Evolutionary conservation across 2,888 invertebrate species (phyloP), one percentile per base, ranked within the genome.

Genomic region (Zygaena filipendulae): DNA sequence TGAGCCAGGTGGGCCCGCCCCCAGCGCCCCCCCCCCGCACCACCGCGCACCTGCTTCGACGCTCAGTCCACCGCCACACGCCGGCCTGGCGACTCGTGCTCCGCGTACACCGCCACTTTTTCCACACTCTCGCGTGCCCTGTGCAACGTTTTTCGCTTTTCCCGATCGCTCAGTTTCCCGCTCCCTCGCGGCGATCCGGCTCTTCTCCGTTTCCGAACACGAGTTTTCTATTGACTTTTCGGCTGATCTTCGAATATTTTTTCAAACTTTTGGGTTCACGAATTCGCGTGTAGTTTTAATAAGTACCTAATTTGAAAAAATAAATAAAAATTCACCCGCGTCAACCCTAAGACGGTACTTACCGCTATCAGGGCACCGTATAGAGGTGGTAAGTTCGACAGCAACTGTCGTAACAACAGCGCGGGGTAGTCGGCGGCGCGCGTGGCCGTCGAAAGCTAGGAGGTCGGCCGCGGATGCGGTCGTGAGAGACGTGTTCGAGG

Each of bases 1-100:
- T 79, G 77, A 54, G 59, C 56, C 74, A 75, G 77, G 77, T 75
- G 67, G 70, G 67, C 66, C 75, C 74, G 74, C 77, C 77, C 70
- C 77, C 72, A 60, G 59, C 50, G 54, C 62, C 59, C 44, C 64
- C n/a, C n/a, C n/a, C 67, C 68, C 64, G 62, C 49, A 54, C 59
- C 59, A 45, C 62, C 67, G 61, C 72, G 67, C 71, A 69, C 69
- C 72, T 69, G 69, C 69, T 61, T 55, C 66, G 47, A 42, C 49
- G 45, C 44, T 52, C 57, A 56, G 57, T 58, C 52, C 55, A 54
- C 39, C 50, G 57, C 55, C 51, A 57, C 47, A 57, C 58, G 58
- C 59, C 59, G 58, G 51, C 54, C 45, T 49, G 59, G 59, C 59
- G 77, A 77, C 75, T 74, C 67, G 77, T 75, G 79, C 75, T 68